Conservation (phyloP, 2,888 invertebrate genomes). For the Adela reaumurella region DNA sequence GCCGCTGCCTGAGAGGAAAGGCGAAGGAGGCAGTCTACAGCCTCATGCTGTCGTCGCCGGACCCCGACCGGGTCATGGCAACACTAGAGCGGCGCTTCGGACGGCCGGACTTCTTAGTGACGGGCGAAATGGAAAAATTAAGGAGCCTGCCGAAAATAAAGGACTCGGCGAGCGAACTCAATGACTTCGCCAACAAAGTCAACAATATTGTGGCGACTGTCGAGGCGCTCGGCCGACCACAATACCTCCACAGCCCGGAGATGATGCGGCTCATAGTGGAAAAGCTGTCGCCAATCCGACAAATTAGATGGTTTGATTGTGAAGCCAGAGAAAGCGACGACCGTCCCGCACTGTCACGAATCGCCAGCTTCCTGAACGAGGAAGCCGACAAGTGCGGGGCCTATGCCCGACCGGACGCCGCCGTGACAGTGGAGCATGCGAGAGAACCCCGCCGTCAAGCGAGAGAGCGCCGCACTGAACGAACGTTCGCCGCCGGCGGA, state of each 20-base stretch:
- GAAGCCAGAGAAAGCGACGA: background rate
- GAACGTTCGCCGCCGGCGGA: too few relatives aligned
- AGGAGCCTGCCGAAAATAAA: background rate
- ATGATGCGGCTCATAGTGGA: background rate
- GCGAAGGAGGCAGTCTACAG: slow-evolving; percentile 3
- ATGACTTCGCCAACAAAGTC: background rate
- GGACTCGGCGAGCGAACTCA: background rate
- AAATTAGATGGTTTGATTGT: slow-evolving; percentile 3
- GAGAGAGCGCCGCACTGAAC: too few relatives aligned
- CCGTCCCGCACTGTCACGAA: background rate
- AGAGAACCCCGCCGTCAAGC: too few relatives aligned
- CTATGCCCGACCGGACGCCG: background rate
- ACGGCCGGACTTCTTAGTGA: background rate
- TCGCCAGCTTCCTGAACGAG: background rate
- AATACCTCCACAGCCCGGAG: slow-evolving; percentile 3
- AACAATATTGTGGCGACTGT: slow-evolving; percentile 1
- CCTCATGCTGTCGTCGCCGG: background rate
- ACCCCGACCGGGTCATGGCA: background rate
- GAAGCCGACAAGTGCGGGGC: slow-evolving; percentile 1
- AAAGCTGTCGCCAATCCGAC: background rate
- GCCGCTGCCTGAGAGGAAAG: background rate
- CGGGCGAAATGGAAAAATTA: background rate
- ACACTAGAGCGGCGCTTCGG: slow-evolving; percentile 1
- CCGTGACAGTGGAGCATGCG: background rate
- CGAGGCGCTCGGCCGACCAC: background rate